Conservation (phyloP, 64 coral and sea anemone genomes). For the Orbicella faveolata region DNA sequence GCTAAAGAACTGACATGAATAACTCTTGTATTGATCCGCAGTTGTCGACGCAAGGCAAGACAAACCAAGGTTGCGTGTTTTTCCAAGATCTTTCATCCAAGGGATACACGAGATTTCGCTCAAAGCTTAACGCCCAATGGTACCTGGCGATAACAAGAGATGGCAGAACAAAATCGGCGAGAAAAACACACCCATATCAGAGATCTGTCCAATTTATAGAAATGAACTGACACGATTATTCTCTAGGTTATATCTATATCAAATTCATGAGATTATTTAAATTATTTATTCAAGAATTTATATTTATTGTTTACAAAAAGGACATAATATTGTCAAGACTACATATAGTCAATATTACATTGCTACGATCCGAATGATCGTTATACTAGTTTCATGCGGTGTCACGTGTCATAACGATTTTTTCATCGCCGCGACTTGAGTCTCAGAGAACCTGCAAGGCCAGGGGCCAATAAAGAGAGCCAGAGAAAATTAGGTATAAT, state of each 20-base stretch:
- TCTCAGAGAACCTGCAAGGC: no score
- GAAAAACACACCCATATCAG: neutral
- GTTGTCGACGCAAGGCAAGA: conserved; percentile 10
- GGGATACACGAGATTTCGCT: conserved; percentile 8
- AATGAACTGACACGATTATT: neutral
- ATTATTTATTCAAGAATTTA: conserved; percentile 13
- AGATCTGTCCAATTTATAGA: conserved; percentile 32
- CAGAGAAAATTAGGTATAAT: no score
- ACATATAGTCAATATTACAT: neutral
- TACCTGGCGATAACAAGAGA: conserved; percentile 13
- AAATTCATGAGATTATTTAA: conserved; percentile 7
- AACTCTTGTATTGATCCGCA: conserved; percentile 20
- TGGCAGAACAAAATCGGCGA: conserved; percentile 27
- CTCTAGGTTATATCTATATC: conserved; percentile 9
- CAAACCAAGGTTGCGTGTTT: neutral
- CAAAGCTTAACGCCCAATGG: neutral
- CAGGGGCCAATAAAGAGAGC: no score
- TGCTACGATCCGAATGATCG: neutral
- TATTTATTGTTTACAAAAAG: conserved; percentile 41
- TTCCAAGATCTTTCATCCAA: conserved; percentile 1
- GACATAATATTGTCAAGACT: neutral
- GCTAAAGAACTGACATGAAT: neutral
- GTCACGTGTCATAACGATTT: no score
- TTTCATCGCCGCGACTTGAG: no score
- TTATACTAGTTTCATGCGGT: neutral